Conservation (phyloP, 2,113 vertebrate genomes). For the Notechis scutatus region DNA sequence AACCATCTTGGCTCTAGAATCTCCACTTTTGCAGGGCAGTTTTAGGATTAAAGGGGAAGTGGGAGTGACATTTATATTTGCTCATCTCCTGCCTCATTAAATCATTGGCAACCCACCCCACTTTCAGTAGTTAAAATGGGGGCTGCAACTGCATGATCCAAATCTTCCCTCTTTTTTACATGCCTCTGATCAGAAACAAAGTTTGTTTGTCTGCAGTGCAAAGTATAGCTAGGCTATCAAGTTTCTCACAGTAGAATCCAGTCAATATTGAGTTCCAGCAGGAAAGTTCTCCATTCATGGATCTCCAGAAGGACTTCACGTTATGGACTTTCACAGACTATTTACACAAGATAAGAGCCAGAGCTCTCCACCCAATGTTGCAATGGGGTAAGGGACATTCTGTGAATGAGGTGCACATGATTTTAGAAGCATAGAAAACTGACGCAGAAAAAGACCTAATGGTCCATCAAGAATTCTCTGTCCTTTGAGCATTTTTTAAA, state of each 20-base stretch:
- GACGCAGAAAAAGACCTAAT: background rate
- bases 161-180: background rate
- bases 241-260: background rate
- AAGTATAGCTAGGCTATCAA: background rate
- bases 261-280: background rate
- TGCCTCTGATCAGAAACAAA: background rate
- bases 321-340: background rate
- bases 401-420: background rate
- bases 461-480: background rate
- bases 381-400: background rate
- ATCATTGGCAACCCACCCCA: background rate
- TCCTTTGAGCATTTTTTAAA: background rate
- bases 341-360: background rate
- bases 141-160: background rate
- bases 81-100: background rate
- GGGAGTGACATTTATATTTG: background rate
- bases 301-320: background rate
- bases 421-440: background rate
- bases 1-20: background rate
- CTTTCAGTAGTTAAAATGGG: background rate
- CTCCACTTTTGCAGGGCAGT: background rate
- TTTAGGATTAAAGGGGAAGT: background rate
- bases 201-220: background rate
- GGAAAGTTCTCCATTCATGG: background rate
- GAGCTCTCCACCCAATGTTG: background rate